Percentiles rank a stretch among this genome's conserved stretches.
Evolutionary conservation across 2,888 invertebrate species (phyloP).

Genomic region (Clitarchus hookeri): DNA sequence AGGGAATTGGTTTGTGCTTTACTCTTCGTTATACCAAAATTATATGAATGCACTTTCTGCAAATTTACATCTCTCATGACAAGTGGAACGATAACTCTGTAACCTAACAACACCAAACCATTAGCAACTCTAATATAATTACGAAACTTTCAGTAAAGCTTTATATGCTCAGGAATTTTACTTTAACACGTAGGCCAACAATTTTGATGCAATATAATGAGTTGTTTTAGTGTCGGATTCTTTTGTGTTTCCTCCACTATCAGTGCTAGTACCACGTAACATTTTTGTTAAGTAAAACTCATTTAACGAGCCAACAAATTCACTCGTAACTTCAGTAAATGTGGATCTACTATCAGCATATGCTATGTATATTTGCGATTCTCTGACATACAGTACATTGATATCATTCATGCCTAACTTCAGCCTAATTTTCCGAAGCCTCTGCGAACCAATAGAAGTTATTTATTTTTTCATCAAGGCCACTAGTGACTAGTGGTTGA

Average conservation of each 20-base stretch:
- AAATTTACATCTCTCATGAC: too few relatives aligned
- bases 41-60: not conserved
- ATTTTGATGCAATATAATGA: not conserved
- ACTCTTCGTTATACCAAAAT: not conserved
- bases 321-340: not conserved
- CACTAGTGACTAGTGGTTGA: not conserved
- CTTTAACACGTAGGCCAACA: not conserved
- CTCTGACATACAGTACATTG: not conserved
- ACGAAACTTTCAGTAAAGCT: not conserved
- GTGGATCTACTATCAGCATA: not conserved
- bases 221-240: not conserved
- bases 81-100: not conserved
- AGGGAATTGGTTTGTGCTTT: not conserved
- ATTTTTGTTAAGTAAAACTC: not conserved
- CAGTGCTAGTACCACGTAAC: not conserved
- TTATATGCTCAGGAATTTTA: not conserved
- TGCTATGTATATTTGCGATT: not conserved
- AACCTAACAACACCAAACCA: not conserved
- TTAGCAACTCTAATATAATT: not conserved
- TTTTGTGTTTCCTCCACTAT: not conserved
- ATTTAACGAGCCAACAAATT: not conserved
- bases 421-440: not conserved
- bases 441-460: not conserved
- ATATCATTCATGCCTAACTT: not conserved
- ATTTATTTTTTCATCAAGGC: not conserved